Evolutionary conservation across 53 echinoderm and acorn worm genomes (phyloP).

Genomic region (Apostichopus leukothele): DNA sequence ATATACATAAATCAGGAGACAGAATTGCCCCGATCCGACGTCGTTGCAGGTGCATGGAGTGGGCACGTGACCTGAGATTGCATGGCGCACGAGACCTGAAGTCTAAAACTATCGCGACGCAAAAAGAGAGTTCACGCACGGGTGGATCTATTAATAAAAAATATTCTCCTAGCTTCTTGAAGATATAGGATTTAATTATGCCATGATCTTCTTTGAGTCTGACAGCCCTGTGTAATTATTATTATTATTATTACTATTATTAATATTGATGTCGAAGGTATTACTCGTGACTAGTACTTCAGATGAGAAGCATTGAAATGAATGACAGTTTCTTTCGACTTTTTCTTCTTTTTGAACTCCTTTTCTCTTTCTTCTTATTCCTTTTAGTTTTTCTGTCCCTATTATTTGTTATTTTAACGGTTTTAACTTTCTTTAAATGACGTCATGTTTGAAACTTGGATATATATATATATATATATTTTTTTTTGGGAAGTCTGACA

Average conservation of each 20-base stretch:
- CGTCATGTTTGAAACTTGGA: no score
- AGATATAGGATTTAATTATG: constrained; percentile 27
- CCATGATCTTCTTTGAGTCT: not conserved
- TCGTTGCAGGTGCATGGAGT: not conserved
- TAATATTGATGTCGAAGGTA: no score
- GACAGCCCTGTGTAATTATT: constrained; percentile 7
- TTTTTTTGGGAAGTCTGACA: no score
- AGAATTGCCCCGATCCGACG: not conserved
- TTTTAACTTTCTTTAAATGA: no score
- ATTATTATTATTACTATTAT: not conserved
- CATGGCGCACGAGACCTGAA: not conserved
- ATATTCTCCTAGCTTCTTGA: constrained; percentile 3
- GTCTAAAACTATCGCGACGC: not conserved
- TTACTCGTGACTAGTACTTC: not conserved
- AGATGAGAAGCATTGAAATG: not conserved
- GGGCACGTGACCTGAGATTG: not conserved
- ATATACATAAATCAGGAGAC: no score
- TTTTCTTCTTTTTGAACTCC: not conserved
- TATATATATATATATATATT: no score
- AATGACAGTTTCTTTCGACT: not conserved
- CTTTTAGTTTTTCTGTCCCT: no score
- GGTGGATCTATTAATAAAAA: constrained; percentile 20
- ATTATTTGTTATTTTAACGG: no score
- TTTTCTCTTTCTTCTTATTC: not conserved
- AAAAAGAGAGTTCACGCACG: constrained; percentile 1